These are phyloP conservation scores for Ectropis grisescens DNA, from an alignment of 1,140 invertebrate species.

Conservation along the genomic window DNA sequence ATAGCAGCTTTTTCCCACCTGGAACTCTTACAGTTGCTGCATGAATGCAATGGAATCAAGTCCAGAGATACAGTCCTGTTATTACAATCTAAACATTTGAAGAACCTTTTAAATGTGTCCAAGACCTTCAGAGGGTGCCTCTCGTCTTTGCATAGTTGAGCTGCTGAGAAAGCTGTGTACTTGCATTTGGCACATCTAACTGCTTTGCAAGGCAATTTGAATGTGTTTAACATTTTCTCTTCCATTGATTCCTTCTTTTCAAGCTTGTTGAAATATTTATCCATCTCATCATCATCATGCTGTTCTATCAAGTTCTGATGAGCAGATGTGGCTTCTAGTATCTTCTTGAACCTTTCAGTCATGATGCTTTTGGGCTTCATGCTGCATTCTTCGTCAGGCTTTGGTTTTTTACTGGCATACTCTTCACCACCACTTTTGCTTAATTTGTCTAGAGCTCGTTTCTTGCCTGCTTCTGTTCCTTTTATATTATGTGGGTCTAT, in stretches of 20 bases:
- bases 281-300: slow-evolving; percentile 80
- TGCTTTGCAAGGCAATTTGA: slow-evolving; percentile 87
- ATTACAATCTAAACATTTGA: slow-evolving; percentile 89
- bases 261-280: slow-evolving; percentile 90
- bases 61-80: slow-evolving; percentile 85
- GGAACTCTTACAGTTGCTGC: slow-evolving; percentile 81
- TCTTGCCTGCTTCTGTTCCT: slow-evolving; percentile 71
- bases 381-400: slow-evolving; percentile 53
- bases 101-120: slow-evolving; percentile 89
- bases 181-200: slow-evolving; percentile 90
- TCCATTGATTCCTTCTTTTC: slow-evolving; percentile 94
- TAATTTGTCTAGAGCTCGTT: slow-evolving; percentile 66
- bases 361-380: slow-evolving; percentile 53
- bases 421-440: slow-evolving; percentile 46
- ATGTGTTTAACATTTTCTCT: slow-evolving; percentile 91
- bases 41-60: slow-evolving; percentile 81
- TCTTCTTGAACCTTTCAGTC: slow-evolving; percentile 80
- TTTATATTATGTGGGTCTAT: slow-evolving; percentile 77
- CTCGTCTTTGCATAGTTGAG: slow-evolving; percentile 87
- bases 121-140: slow-evolving; percentile 83
- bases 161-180: slow-evolving; percentile 88
- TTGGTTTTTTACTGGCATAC: slow-evolving; percentile 54
- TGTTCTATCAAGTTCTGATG: slow-evolving; percentile 82
- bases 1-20: slow-evolving; percentile 85
- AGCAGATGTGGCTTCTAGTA: slow-evolving; percentile 83